Evolutionary conservation across 2,797 vertebrate genomes (phyloP).

Genomic region (Chloroceryle inda): DNA sequence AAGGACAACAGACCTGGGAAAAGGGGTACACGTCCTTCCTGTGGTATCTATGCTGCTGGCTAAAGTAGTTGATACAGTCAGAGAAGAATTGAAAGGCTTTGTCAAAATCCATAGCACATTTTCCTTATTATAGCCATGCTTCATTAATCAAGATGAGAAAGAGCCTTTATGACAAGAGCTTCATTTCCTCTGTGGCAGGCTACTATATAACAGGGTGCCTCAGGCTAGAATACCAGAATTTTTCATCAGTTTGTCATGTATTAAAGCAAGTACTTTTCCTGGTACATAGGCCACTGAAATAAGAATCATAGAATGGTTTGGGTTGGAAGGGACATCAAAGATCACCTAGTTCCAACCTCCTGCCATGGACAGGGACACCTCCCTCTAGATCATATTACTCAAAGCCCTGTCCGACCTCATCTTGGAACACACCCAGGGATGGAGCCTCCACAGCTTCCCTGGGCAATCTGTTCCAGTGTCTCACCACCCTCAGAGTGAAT

Average conservation of each 20-base stretch:
- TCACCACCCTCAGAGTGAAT: not conserved
- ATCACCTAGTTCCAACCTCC: rapidly evolving
- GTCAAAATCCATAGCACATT: not conserved
- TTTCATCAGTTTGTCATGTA: not conserved
- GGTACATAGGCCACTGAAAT: rapidly evolving
- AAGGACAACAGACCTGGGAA: not conserved
- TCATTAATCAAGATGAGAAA: not conserved
- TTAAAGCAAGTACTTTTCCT: not conserved
- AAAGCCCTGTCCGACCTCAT: not conserved
- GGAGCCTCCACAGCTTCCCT: not conserved
- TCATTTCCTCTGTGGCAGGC: not conserved
- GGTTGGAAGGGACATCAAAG: not conserved
- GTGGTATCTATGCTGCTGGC: not conserved
- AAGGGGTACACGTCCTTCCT: not conserved
- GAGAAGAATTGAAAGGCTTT: not conserved
- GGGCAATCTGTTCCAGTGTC: not conserved
- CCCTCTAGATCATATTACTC: too few relatives aligned
- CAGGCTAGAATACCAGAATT: not conserved
- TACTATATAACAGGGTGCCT: not conserved
- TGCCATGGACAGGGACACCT: not conserved
- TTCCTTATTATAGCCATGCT: not conserved
- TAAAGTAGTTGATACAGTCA: not conserved
- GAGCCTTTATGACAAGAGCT: not conserved
- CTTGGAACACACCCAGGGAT: not conserved
- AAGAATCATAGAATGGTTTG: not conserved